Evolutionary conservation across 1,140 invertebrate genomes (phyloP).

Genomic region (Cardiocondyla obscurior): DNA sequence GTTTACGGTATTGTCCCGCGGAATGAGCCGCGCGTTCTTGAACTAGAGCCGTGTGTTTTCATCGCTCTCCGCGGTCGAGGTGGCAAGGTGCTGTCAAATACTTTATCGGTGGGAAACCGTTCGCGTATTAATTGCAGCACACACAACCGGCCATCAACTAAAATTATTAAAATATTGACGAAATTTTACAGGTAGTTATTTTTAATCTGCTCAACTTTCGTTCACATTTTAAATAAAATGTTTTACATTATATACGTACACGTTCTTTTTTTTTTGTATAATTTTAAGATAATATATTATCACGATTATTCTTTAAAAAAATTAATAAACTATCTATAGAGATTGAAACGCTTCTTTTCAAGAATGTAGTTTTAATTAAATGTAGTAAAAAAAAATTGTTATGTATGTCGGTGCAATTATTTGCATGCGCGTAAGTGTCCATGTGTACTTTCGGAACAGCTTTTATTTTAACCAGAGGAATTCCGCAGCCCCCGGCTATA

Average conservation of each 20-base stretch:
- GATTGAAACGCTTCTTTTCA: neutral
- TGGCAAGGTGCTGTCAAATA: conserved; percentile 71
- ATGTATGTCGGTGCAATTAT: neutral
- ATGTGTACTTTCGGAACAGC: conserved; percentile 9
- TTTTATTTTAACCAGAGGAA: conserved; percentile 79
- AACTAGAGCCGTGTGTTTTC: conserved; percentile 55
- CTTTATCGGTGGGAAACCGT: conserved; percentile 81
- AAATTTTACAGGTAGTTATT: neutral
- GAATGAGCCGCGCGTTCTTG: conserved; percentile 57
- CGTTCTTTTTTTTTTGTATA: neutral
- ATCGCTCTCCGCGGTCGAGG: conserved; percentile 57
- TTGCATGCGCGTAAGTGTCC: neutral
- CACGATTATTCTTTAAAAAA: neutral
- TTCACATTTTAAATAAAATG: neutral
- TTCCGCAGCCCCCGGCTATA: conserved; percentile 57
- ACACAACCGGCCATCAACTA: neutral
- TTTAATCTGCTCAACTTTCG: neutral
- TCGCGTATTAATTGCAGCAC: conserved; percentile 66
- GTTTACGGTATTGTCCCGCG: conserved; percentile 57
- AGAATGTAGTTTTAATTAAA: neutral
- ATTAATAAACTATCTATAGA: neutral
- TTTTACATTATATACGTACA: neutral
- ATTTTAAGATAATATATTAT: too few relatives aligned
- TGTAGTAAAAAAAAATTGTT: neutral
- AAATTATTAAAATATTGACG: neutral